These are phyloP conservation scores for Oreortyx pictus DNA, from an alignment of 2,797 vertebrate genomes.

Conservation along the genomic window DNA sequence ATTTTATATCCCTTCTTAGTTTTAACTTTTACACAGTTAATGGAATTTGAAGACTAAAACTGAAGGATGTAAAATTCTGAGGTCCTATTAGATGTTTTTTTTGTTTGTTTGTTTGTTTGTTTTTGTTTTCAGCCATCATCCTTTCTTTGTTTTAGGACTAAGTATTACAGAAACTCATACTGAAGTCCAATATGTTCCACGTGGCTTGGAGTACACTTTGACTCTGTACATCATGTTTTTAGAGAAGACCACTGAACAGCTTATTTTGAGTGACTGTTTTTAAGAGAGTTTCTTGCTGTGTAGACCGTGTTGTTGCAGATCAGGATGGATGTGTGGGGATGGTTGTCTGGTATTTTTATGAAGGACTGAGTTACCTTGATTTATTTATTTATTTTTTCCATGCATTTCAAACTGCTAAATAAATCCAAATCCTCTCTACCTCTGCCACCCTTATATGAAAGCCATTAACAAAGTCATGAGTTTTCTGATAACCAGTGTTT, in stretches of 20 bases:
- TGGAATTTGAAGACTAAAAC: background rate
- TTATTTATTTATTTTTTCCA: background rate
- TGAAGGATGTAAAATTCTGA: background rate
- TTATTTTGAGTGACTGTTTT: background rate
- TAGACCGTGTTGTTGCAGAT: background rate
- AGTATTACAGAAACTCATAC: background rate
- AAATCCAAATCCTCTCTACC: background rate
- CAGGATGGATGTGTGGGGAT: background rate
- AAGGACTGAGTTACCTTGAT: background rate
- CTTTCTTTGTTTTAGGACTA: background rate
- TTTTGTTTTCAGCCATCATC: background rate
- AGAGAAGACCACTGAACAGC: background rate
- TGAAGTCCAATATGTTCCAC: background rate
- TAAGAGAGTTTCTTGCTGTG: background rate
- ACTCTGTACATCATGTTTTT: background rate
- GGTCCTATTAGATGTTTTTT: too few relatives aligned
- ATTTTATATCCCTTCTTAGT: background rate
- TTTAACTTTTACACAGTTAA: background rate
- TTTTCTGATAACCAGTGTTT: background rate
- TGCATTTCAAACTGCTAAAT: background rate
- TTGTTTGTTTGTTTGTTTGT: too few relatives aligned
- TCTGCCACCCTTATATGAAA: background rate
- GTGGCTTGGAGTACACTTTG: background rate
- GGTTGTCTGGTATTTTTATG: background rate
- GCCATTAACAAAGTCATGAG: background rate